phyloP scores from a whole-genome alignment of 1,140 invertebrate genomes.

The Ceratosolen fusciceps region DNA sequence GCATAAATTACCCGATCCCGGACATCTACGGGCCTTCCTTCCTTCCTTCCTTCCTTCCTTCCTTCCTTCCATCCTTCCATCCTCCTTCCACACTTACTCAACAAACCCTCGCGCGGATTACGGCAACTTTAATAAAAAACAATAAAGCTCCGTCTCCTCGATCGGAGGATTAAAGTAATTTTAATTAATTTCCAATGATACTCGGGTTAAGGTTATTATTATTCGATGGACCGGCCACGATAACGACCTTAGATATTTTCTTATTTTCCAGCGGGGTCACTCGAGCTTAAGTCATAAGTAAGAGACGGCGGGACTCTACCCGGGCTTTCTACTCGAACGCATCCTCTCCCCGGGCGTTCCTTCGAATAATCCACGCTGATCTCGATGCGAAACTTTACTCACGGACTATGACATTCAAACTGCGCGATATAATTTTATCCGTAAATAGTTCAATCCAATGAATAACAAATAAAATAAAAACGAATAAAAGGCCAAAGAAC shows the following conservation, averaged over 20 bases:
- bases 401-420: conserved; percentile 3
- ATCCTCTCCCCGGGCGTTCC: conserved; percentile 11
- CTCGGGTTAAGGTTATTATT: not conserved
- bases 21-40: not conserved
- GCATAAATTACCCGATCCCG: not conserved
- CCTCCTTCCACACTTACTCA: too few relatives aligned
- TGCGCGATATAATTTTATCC: conserved; percentile 21
- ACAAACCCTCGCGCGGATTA: not conserved
- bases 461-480: conserved; percentile 8
- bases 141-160: conserved; percentile 6
- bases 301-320: not conserved
- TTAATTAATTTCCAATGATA: not conserved
- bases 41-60: not conserved
- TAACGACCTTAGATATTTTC: conserved; percentile 6
- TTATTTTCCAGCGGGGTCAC: not conserved
- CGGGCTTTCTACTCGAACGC: conserved; percentile 13
- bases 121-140: conserved; percentile 9
- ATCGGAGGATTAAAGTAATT: conserved; percentile 5
- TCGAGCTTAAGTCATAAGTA: too few relatives aligned
- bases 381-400: conserved; percentile 20
- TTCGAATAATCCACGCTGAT: conserved; percentile 20
- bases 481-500: not conserved
- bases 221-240: not conserved
- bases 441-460: conserved; percentile 24
- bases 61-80: too few relatives aligned